Base-by-base conservation (phyloP, 2,113 vertebrate species). In the Barbus barbus region DNA sequence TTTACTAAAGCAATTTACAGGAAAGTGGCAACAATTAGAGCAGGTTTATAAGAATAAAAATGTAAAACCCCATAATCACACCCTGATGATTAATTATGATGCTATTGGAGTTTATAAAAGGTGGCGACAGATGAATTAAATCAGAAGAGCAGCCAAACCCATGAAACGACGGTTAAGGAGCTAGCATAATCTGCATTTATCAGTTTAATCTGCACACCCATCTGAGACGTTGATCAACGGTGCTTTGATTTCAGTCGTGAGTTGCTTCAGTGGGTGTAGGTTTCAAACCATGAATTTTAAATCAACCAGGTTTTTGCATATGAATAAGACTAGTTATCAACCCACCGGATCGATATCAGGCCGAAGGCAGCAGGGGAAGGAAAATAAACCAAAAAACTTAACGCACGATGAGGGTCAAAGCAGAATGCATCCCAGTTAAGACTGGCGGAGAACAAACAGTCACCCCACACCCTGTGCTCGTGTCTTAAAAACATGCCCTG, bases 401-500 rank as follows among this genome's bases (percentile, higher is more conserved):
- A 65, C 1, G 61, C 28, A 33, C 61, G 31, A 9, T 8, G 41
- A 74, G 2, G 71, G 44, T 48, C 24, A 26, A 4, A 48, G 5
- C 41, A n/a, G 33, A 71, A 4, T 0, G n/a, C 26, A 31, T 67
- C 28, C 63, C 63, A 3, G 63, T 33, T 67, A 16, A 16, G 14
- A 18, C 16, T 69, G 33, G 9, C 36, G 16, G 3, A 6, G 28
- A 71, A 31, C 2, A 22, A 71, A 31, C 2, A 22, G 9, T 38
- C 75, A 58, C 75, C 75, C 51, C 75, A 38, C 75, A 78, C 56
- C 61, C 78, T 33, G 58, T 5, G 16, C 48, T 84, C 72, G 84
- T 71, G 83, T 87, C 61, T 84, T 44, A 24, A 65, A 63, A 72
- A 84, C 48, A 72, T 81, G 73, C 48, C 63, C 63, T 65, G 77